Base-by-base conservation (phyloP, 2,797 vertebrate species). In the Gobio occitaniae region DNA sequence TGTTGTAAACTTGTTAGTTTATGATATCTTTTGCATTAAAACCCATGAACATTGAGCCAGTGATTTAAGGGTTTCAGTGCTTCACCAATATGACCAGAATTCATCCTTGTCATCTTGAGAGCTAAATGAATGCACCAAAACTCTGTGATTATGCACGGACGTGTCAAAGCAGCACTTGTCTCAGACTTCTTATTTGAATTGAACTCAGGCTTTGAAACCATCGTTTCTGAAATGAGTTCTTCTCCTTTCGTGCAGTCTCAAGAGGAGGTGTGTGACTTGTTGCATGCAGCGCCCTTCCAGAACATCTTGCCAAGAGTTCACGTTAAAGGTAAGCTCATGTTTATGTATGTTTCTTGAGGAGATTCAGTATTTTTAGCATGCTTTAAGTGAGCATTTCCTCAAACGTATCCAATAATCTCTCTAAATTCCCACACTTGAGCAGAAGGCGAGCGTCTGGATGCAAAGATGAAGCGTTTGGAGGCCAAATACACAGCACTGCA, bases 381-480 rank as follows among this genome's bases (percentile, higher is more conserved):
- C 25, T 83, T 8, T 29, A 59, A 47, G 25, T n/a, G 19, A 48
- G 41, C 54, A 61, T 13, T 65, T 80, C 32, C 50, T 84, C 54
- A 65, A 48, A 72, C 15, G 29, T 79, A n/a, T n/a, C 52, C 16
- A 36, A 84, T 71, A 56, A 78, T 36, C 1, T 21, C 25, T 68
- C 78, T 44, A 48, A 32, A 74, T 86, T 32, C 80, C 38, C 79
- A 36, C n/a, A 84, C 25, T 21, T 47, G 88, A 92, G 38, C 89
- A 99, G 98, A 99, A 93, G 98, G 98, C 1, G 98, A 99, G 91
- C 97, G 98, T 36, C 95, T 99, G 0, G 98, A 99, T 89, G 97
- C 98, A 85, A 99, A 99, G 94, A 99, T 99, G 98, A 99, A 99
- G 88, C 97, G 98, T n/a, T 89, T 99, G 80, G 98, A 99, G 89